phyloP scores from a whole-genome alignment of 2,888 invertebrate species.

The Tenthredo distinguenda region DNA sequence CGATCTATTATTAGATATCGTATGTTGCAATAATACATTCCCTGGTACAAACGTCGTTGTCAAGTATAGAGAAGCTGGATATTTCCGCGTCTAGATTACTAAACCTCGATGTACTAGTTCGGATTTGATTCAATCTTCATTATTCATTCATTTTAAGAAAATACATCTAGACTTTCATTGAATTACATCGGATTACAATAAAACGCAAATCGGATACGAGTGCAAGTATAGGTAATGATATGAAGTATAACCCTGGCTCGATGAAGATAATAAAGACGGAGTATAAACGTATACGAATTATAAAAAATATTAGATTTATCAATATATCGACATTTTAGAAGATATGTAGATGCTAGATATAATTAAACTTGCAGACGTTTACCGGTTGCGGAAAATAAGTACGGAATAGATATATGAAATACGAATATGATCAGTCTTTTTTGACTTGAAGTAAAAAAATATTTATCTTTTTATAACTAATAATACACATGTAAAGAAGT shows the following conservation, averaged over 20 bases:
- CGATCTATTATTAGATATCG: neutral
- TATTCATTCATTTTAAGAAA: conserved; percentile 6
- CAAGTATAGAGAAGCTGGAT: neutral
- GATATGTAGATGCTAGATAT: neutral
- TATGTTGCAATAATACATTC: conserved; percentile 4
- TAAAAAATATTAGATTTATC: neutral
- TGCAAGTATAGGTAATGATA: neutral
- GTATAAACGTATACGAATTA: conserved; percentile 8
- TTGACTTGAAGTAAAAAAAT: neutral
- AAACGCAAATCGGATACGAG: neutral
- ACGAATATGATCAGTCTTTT: neutral
- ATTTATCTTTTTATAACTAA: neutral
- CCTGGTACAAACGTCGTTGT: neutral
- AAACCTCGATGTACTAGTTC: neutral
- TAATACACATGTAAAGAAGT: neutral
- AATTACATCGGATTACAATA: neutral
- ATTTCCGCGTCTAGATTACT: neutral
- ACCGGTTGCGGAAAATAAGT: neutral
- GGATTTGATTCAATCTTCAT: neutral
- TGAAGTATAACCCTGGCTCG: neutral
- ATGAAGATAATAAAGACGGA: neutral
- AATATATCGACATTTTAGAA: neutral
- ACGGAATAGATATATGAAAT: conserved; percentile 2
- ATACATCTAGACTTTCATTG: conserved; percentile 22
- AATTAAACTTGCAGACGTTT: neutral